Conservation (phyloP, 2,113 vertebrate genomes). For the Camelus bactrianus region DNA sequence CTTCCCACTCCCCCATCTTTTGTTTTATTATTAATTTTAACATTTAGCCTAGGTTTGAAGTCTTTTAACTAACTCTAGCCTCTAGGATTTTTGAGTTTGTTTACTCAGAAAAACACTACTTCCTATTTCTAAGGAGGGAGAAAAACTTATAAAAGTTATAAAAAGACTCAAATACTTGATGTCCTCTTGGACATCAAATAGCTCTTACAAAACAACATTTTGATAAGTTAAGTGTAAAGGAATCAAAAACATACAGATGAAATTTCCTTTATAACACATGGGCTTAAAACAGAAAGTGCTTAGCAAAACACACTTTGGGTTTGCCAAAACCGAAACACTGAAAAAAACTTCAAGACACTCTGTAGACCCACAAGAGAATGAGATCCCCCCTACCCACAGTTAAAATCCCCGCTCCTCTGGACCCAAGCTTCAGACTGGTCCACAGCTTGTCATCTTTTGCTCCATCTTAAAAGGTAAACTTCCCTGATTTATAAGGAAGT, state of each 20-base stretch:
- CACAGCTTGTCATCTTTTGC: slow-evolving; percentile 36
- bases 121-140: slow-evolving; percentile 67
- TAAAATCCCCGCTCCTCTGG: slow-evolving; percentile 50
- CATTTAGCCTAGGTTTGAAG: slow-evolving; percentile 44
- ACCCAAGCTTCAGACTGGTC: not conserved
- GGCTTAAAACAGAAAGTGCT: slow-evolving; percentile 82
- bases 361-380: slow-evolving; percentile 67
- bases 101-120: slow-evolving; percentile 74
- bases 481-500: not conserved
- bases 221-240: slow-evolving; percentile 85
- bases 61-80: slow-evolving; percentile 56
- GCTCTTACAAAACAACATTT: slow-evolving; percentile 82
- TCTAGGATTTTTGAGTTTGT: slow-evolving; percentile 59
- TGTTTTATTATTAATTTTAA: slow-evolving; percentile 53
- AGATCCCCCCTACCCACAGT: not conserved
- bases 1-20: not conserved
- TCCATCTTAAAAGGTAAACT: not conserved
- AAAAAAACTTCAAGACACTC: slow-evolving; percentile 81
- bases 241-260: slow-evolving; percentile 84
- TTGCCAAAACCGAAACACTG: slow-evolving; percentile 79
- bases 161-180: slow-evolving; percentile 72
- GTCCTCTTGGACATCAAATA: slow-evolving; percentile 81
- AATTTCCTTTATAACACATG: slow-evolving; percentile 85
- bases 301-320: slow-evolving; percentile 81
- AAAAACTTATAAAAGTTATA: slow-evolving; percentile 78